A percentile compares a stretch with the other conserved stretches of the same genome.
Conservation (phyloP, 2,113 vertebrate genomes). For the Nerophis ophidion region DNA sequence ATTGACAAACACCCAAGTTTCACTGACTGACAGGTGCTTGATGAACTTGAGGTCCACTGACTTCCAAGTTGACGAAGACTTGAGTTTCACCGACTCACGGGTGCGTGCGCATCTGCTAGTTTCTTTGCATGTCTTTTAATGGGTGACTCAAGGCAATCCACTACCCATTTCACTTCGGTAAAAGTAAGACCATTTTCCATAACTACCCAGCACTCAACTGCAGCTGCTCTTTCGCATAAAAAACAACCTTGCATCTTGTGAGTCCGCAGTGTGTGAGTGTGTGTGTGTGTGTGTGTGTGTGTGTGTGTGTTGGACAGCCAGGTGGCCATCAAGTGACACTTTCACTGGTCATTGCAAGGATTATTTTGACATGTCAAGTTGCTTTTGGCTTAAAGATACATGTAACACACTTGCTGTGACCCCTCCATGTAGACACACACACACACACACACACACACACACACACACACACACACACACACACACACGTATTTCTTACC, state of each 20-base stretch:
- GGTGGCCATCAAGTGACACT: constrained; percentile 17
- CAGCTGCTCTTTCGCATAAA: not conserved
- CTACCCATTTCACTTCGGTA: too few relatives aligned
- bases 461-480: too few relatives aligned
- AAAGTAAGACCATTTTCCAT: too few relatives aligned
- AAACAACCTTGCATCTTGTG: not conserved
- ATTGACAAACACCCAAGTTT: too few relatives aligned
- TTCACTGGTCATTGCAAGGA: constrained; percentile 36
- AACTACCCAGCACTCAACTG: not conserved
- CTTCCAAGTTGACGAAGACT: too few relatives aligned
- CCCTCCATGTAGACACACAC: constrained; percentile 5
- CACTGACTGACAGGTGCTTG: too few relatives aligned
- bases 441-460: constrained; percentile 11
- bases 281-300: constrained; percentile 11
- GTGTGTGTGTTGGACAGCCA: constrained; percentile 15
- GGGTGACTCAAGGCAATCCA: too few relatives aligned
- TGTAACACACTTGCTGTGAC: constrained; percentile 35
- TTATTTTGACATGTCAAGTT: constrained; percentile 56
- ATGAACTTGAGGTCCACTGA: too few relatives aligned
- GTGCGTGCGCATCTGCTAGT: too few relatives aligned
- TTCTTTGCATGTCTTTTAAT: too few relatives aligned
- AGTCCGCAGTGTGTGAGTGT: not conserved
- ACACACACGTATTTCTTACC: too few relatives aligned
- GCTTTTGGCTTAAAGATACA: constrained; percentile 52
- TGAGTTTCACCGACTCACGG: too few relatives aligned